Conservation (phyloP, 2,888 invertebrate species). For the Rhagonycha lutea region DNA sequence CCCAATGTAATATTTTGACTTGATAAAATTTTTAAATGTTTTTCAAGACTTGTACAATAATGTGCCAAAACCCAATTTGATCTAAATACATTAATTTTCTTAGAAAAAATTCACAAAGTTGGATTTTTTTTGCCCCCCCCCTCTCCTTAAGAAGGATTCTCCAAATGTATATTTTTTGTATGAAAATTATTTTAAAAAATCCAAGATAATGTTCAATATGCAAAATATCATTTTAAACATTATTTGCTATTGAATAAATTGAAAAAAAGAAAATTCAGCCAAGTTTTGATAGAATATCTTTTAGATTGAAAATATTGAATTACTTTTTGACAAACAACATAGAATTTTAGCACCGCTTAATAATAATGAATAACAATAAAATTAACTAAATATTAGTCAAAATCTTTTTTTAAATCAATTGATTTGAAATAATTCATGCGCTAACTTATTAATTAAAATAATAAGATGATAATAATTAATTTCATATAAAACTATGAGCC, state of each 20-base stretch:
- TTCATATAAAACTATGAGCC: conserved; percentile 3
- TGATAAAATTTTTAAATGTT: no score
- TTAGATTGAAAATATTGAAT: not conserved
- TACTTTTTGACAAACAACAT: not conserved
- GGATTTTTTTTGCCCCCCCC: no score
- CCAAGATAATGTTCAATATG: not conserved
- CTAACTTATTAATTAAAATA: not conserved
- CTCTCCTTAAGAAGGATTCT: no score
- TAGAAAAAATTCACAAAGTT: no score
- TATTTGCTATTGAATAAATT: not conserved
- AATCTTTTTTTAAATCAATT: not conserved
- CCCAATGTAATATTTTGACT: no score
- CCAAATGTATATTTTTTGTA: no score
- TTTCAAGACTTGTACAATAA: no score
- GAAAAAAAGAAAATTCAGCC: not conserved
- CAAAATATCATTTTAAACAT: not conserved
- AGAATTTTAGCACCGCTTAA: not conserved
- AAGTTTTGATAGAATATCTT: not conserved
- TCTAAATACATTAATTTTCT: no score
- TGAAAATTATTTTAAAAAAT: no score
- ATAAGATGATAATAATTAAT: not conserved
- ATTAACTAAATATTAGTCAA: not conserved
- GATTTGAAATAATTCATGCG: not conserved
- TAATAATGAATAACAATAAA: not conserved
- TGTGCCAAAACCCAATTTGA: no score